Evolutionary conservation across 1,140 invertebrate species (phyloP).

Genomic region (Paralvinella palmiformis): DNA sequence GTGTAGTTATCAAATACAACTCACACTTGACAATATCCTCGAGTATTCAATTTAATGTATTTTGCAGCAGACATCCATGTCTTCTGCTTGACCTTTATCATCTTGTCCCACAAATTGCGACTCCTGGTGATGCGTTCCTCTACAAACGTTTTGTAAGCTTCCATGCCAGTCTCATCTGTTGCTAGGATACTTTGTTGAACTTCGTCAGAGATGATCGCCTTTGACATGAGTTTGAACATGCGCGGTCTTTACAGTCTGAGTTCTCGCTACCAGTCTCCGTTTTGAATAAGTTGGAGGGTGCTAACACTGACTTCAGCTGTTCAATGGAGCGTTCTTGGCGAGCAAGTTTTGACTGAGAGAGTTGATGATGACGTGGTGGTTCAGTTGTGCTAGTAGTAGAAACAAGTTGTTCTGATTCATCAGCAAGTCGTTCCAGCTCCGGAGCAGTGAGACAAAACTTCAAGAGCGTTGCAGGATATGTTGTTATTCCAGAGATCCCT

Average conservation of each 20-base stretch:
- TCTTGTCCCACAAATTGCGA: background rate
- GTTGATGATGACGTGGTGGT: background rate
- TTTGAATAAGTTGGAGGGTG: too few species aligned
- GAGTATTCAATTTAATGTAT: background rate
- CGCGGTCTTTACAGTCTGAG: background rate
- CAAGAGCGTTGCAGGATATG: background rate
- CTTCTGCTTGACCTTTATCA: background rate
- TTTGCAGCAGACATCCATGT: background rate
- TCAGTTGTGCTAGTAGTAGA: background rate
- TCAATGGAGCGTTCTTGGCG: background rate
- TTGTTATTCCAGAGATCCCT: background rate
- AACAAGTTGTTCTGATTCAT: too few species aligned
- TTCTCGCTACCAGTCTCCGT: too few species aligned
- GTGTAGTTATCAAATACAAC: constrained; percentile 4
- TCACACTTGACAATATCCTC: background rate
- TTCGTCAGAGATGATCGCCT: background rate
- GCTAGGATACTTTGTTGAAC: background rate
- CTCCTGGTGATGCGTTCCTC: too few species aligned
- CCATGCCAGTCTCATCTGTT: background rate
- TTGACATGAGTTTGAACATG: background rate
- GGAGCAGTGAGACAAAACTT: background rate
- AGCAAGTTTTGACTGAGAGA: background rate
- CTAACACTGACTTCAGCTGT: background rate
- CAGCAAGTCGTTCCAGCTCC: background rate
- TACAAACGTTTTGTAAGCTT: background rate